Percentiles rank a stretch among this genome's conserved stretches.
phyloP scores from a whole-genome alignment of 2,888 invertebrate genomes.

The Tolmerus cingulatus region DNA sequence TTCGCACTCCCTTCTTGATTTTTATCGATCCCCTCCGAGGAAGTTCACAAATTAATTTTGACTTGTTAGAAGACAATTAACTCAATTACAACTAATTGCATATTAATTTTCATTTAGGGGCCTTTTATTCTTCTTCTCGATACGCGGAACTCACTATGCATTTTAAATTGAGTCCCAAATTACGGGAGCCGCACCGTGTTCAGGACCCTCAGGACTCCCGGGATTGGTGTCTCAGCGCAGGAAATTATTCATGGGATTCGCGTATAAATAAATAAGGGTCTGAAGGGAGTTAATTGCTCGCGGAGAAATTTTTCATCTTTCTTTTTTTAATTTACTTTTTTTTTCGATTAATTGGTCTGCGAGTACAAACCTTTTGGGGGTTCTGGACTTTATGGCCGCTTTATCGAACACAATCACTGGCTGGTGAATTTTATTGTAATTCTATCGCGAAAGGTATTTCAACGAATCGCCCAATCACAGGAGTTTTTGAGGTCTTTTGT shows the following conservation, averaged over 20 bases:
- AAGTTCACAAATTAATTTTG: constrained; percentile 4
- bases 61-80: constrained; percentile 22
- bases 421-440: background rate
- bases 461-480: background rate
- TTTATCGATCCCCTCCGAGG: background rate
- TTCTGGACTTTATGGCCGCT: background rate
- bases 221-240: background rate
- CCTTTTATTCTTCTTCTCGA: background rate
- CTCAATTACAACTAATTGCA: constrained; percentile 32
- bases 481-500: background rate
- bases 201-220: background rate
- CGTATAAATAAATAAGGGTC: background rate
- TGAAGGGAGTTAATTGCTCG: constrained; percentile 24
- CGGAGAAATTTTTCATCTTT: background rate
- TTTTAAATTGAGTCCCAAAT: constrained; percentile 24
- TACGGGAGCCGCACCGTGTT: background rate
- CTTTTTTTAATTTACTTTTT: background rate
- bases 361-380: background rate
- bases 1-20: background rate
- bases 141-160: background rate
- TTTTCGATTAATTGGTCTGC: constrained; percentile 12
- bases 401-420: background rate
- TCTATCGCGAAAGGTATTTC: background rate
- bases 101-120: constrained; percentile 26
- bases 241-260: background rate